Conservation (phyloP, 2,888 invertebrate genomes). For the Rhagium mordax region DNA sequence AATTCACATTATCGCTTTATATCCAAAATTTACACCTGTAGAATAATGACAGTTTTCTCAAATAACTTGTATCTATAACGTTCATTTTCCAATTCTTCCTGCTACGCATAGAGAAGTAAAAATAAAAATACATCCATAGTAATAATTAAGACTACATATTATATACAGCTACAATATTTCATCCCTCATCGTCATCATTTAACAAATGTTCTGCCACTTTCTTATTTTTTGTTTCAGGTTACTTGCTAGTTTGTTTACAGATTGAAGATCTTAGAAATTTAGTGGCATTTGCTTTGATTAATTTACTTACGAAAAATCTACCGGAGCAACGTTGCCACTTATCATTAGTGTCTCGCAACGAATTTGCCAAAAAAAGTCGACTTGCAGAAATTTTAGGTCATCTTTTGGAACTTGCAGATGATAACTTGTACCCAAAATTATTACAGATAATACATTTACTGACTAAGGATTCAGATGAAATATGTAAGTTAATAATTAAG, state of each 20-base stretch:
- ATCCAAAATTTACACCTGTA: too few species aligned
- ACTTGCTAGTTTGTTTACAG: constrained; percentile 53
- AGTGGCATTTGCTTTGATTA: constrained; percentile 34
- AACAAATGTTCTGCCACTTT: not conserved
- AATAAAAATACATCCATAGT: too few species aligned
- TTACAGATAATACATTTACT: constrained; percentile 62
- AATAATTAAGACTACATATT: not conserved
- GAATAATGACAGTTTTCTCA: too few species aligned
- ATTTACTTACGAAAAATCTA: constrained; percentile 33
- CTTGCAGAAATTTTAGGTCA: constrained; percentile 64
- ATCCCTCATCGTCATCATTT: not conserved
- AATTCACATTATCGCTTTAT: too few species aligned
- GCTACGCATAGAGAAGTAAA: too few species aligned
- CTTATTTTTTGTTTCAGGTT: constrained; percentile 52
- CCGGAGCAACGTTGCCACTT: constrained; percentile 34
- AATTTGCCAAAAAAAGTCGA: constrained; percentile 63
- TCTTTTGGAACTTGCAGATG: constrained; percentile 60
- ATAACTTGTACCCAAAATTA: constrained; percentile 60
- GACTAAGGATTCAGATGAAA: constrained; percentile 56
- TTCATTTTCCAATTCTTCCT: too few species aligned
- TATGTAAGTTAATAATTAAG: constrained; percentile 60
- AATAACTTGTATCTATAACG: too few species aligned
- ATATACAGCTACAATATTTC: too few species aligned
- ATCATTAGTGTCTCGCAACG: constrained; percentile 51
- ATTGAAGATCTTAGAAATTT: constrained; percentile 22